Evolutionary conservation across 2,797 vertebrate genomes (phyloP).

Genomic region (Gadopsis marmoratus): DNA sequence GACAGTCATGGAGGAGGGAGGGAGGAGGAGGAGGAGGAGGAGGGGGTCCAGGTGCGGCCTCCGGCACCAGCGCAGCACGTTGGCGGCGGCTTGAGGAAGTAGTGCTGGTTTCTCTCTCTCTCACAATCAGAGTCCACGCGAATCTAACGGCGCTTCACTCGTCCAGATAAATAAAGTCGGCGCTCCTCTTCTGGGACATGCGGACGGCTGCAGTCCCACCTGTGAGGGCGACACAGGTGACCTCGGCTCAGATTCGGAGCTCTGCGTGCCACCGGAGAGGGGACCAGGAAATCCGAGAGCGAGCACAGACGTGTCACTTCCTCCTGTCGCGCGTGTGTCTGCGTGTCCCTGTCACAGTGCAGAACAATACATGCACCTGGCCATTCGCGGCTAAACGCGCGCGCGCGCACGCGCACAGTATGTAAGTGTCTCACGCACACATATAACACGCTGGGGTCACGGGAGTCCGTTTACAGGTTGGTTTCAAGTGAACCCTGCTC

Average conservation of each 20-base stretch:
- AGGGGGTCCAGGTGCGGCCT: slow-evolving; percentile 28
- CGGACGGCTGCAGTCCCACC: slow-evolving; percentile 52
- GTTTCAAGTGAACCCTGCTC: slow-evolving; percentile 75
- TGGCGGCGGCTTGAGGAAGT: slow-evolving; percentile 59
- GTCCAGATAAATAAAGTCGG: slow-evolving; percentile 50
- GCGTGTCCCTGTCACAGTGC: slow-evolving; percentile 13
- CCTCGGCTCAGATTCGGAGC: slow-evolving; percentile 63
- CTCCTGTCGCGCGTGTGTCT: slow-evolving; percentile 52
- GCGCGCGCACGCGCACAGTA: slow-evolving; percentile 8
- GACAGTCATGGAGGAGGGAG: slow-evolving; percentile 76
- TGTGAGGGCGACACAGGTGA: slow-evolving; percentile 64
- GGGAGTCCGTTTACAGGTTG: slow-evolving; percentile 74
- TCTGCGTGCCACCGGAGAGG: slow-evolving; percentile 64
- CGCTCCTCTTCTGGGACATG: slow-evolving; percentile 54
- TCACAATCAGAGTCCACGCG: slow-evolving; percentile 44
- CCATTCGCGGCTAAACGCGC: slow-evolving; percentile 17
- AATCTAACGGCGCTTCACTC: slow-evolving; percentile 35
- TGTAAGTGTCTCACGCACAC: slow-evolving; percentile 4
- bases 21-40: too few relatives aligned
- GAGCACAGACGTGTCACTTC: slow-evolving; percentile 78
- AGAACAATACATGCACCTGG: slow-evolving; percentile 24
- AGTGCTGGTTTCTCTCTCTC: slow-evolving; percentile 39
- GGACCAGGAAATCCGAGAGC: slow-evolving; percentile 77
- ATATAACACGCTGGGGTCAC: slow-evolving; percentile 19
- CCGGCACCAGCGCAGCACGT: slow-evolving; percentile 22